These are phyloP conservation scores for Myiozetetes cayanensis DNA, from an alignment of 2,113 vertebrate genomes.

Conservation along the genomic window DNA sequence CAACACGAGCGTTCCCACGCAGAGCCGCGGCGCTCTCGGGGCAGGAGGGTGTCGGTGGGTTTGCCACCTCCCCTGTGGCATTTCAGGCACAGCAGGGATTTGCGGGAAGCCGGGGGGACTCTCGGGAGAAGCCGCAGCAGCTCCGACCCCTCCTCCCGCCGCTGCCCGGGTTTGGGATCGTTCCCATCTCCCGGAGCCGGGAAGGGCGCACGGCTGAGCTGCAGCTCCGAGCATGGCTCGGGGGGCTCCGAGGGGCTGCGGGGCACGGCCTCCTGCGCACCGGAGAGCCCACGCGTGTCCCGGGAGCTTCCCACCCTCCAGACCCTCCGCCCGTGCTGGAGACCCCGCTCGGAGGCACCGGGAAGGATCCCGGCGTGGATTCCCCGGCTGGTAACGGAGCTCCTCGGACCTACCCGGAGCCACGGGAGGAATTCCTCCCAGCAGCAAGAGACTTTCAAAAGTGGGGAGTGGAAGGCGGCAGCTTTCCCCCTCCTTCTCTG, in stretches of 20 bases:
- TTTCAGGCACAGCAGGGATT: neutral
- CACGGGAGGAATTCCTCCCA: neutral
- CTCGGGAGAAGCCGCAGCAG: neutral
- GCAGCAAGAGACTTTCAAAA: rapidly evolving
- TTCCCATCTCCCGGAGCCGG: constrained; percentile 25
- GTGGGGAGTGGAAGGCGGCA: neutral
- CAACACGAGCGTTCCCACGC: neutral
- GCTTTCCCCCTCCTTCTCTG: neutral
- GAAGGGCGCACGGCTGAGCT: constrained; percentile 36
- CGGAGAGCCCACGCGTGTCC: neutral
- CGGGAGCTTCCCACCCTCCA: neutral
- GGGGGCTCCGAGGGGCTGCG: neutral
- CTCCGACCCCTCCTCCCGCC: constrained; percentile 34
- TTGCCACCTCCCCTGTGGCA: neutral
- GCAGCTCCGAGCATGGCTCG: neutral
- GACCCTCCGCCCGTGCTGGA: neutral
- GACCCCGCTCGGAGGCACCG: neutral
- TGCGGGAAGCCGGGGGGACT: neutral
- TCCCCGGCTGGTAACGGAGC: neutral
- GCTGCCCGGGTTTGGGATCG: neutral
- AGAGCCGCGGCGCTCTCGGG: neutral
- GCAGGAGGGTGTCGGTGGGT: neutral
- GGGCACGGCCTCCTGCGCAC: neutral
- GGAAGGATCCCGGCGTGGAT: neutral
- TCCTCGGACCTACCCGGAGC: neutral